Base-by-base conservation (phyloP, 1,140 invertebrate genomes). In the Drosophila tropicalis region DNA sequence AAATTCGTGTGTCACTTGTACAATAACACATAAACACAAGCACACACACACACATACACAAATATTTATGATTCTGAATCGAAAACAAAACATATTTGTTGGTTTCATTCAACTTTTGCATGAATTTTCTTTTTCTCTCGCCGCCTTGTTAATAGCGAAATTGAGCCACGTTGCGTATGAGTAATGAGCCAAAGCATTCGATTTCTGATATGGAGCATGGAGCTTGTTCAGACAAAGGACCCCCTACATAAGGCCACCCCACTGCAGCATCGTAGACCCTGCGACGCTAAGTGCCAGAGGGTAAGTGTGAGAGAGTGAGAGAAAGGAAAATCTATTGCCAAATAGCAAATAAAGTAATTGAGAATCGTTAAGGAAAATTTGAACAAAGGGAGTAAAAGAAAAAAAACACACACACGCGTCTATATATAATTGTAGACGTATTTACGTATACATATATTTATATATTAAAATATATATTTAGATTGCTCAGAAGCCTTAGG, bases 301-400 rank as follows among this genome's bases (percentile, higher is more conserved):
- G 12, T 44, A 56, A 15, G 61, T 44, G 60, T 17, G 41, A 22
- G 12, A 29, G 17, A 12, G n/a, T n/a, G n/a, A 12, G 13, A 17
- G 13, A 29, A 25, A n/a, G n/a, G 17, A 19, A 60, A 73, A 68
- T 62, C 66, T 58, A 78, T 80, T 79, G 76, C 80, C 79, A 80
- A 89, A 87, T 83, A 80, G 80, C 84, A 75, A 29, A 29, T 29
- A 29, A 84, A 89, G 79, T 87, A 87, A 87, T 87, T 87, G 84
- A 80, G 81, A 78, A 80, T 80, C 83, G 76, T 76, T 67, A 82
- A 22, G 13, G 9, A 51, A 47, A 51, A 51, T 22, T 51, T 22
- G 7, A 83, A 76, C 66, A 62, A 57, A 34, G 70, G 67, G 70
- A 83, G 57, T 47, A 64, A 56, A 40, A 34, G 67, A 68, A 51